Percentiles rank a stretch among this genome's conserved stretches.
These are phyloP conservation scores for Sycophaga agraensis DNA, from an alignment of 1,140 invertebrate genomes.

Conservation along the genomic window DNA sequence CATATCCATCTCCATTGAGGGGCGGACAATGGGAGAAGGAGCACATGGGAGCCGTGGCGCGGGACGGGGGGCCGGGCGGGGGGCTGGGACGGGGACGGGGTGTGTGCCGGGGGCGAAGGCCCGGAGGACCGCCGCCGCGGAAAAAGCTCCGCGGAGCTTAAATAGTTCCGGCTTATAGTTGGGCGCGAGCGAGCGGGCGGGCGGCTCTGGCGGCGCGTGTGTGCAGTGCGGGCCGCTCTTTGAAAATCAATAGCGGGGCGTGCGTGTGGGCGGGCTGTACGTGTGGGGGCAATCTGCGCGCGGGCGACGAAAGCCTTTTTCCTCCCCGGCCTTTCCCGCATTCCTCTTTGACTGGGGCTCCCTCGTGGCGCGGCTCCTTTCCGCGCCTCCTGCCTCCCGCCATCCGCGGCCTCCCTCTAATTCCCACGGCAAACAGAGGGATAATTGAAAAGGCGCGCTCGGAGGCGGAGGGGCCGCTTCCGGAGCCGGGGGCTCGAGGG, in stretches of 20 bases:
- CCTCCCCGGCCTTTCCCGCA: not conserved
- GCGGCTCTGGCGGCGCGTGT: not conserved
- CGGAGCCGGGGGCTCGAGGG: not conserved
- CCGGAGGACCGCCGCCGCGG: too few species aligned
- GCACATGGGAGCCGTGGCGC: too few species aligned
- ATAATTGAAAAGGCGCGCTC: slow-evolving; percentile 29
- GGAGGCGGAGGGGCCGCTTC: not conserved
- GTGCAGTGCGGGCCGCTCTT: not conserved
- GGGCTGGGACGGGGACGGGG: too few species aligned
- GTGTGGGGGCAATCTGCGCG: slow-evolving; percentile 15
- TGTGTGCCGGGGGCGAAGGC: too few species aligned
- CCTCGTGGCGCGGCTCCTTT: too few species aligned
- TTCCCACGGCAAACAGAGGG: slow-evolving; percentile 29
- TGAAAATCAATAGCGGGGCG: slow-evolving; percentile 27
- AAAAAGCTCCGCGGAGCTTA: not conserved
- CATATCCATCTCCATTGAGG: too few species aligned
- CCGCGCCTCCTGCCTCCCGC: too few species aligned
- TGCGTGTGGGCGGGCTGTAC: not conserved
- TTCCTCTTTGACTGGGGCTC: slow-evolving; percentile 21
- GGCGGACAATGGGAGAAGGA: too few species aligned
- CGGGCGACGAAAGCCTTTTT: slow-evolving; percentile 16
- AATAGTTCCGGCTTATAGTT: slow-evolving; percentile 16
- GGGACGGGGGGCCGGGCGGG: too few species aligned
- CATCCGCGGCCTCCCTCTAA: not conserved
- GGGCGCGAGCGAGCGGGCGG: not conserved